phyloP scores from a whole-genome alignment of 2,113 vertebrate species.

The Ceuthmochares aereus region DNA sequence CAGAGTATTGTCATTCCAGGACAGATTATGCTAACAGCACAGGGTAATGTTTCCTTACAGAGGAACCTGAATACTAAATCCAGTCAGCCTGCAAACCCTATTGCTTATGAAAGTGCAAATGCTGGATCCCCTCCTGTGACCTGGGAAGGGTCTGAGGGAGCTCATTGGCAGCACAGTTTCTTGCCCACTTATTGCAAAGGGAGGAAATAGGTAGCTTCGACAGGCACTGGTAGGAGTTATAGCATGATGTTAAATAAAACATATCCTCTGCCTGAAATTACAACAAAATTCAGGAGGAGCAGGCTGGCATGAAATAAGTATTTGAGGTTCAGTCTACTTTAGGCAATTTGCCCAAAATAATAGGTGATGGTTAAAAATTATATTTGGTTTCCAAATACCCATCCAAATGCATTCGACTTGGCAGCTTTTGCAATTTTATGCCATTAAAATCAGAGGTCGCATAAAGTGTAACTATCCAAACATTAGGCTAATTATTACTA shows the following conservation, averaged over 20 bases:
- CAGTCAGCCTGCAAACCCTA: neutral
- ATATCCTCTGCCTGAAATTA: neutral
- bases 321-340: slow-evolving; percentile 6
- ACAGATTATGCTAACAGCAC: neutral
- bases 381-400: slow-evolving; percentile 5
- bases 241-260: neutral
- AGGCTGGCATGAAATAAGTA: neutral
- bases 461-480: slow-evolving; percentile 24
- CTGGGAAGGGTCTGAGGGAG: neutral
- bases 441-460: slow-evolving; percentile 9
- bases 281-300: neutral
- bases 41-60: neutral
- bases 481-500: slow-evolving; percentile 24
- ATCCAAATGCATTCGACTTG: slow-evolving; percentile 26
- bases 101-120: neutral
- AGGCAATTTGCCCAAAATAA: slow-evolving; percentile 13
- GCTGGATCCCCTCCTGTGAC: neutral
- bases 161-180: neutral
- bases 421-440: neutral
- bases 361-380: neutral
- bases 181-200: neutral
- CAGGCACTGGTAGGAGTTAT: neutral
- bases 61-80: neutral
- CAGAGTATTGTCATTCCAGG: neutral
- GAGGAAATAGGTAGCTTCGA: neutral